Evolutionary conservation across 2,888 invertebrate species (phyloP).

Genomic region (Cephus sareptanus): DNA sequence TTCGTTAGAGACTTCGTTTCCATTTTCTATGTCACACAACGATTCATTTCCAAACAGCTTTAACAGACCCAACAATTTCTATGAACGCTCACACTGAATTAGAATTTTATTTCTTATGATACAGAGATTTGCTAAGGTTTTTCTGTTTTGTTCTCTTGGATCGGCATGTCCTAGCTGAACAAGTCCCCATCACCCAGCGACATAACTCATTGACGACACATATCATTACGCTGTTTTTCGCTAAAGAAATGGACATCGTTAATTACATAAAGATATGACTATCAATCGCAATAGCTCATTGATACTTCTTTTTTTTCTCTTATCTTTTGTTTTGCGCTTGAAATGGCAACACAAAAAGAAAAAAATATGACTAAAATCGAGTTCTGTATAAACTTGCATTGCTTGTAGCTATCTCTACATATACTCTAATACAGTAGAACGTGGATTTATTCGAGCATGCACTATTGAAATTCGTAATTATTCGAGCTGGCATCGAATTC

Average conservation of each 20-base stretch:
- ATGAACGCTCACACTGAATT: not conserved
- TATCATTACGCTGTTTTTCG: conserved; percentile 34
- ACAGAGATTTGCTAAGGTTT: not conserved
- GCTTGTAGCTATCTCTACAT: not conserved
- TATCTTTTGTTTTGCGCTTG: not conserved
- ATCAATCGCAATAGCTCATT: not conserved
- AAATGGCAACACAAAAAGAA: not conserved
- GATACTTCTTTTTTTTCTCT: not conserved
- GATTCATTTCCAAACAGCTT: not conserved
- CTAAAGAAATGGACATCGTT: conserved; percentile 38
- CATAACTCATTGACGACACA: conserved; percentile 33
- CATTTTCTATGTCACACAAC: not conserved
- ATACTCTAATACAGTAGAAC: not conserved
- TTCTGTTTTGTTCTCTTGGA: conserved; percentile 16
- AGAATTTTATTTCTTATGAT: not conserved
- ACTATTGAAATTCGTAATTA: not conserved
- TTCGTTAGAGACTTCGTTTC: not conserved
- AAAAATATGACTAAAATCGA: not conserved
- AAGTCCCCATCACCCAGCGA: conserved; percentile 33
- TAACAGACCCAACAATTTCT: not conserved
- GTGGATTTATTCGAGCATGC: not conserved
- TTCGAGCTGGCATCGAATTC: not conserved
- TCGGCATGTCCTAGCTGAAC: conserved; percentile 29
- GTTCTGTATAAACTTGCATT: not conserved
- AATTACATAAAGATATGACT: not conserved